Evolutionary conservation across 92 coral and sea anemone species (phyloP).

Genomic region (Scolanthus callimorphus): DNA sequence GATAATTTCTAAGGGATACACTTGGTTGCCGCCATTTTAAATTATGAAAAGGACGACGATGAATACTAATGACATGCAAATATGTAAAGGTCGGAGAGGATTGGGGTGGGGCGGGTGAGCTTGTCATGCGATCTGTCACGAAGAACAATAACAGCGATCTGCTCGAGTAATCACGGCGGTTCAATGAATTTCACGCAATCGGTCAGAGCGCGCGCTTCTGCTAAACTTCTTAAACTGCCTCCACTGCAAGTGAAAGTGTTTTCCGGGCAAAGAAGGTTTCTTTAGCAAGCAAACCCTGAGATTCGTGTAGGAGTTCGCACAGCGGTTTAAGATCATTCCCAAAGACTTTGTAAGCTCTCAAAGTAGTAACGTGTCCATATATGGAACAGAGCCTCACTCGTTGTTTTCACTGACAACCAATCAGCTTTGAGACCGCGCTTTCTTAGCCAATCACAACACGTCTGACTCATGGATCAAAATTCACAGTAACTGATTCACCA

Average conservation of each 20-base stretch:
- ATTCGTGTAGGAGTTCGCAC: constrained; percentile 32
- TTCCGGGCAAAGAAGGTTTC: not conserved
- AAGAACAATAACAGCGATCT: not conserved
- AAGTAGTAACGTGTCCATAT: constrained; percentile 99
- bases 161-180: constrained; percentile 31
- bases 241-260: no score
- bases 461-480: constrained; percentile 75
- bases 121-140: constrained; percentile 14
- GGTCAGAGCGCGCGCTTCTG: not conserved
- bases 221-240: no score
- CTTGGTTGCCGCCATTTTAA: no score
- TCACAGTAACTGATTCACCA: constrained; percentile 98
- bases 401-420: constrained; percentile 96
- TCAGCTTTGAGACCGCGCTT: constrained; percentile 55
- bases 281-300: not conserved
- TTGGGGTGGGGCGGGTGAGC: constrained; percentile 42
- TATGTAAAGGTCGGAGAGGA: no score
- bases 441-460: constrained; percentile 74
- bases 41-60: no score
- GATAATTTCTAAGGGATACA: no score
- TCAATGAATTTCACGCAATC: constrained; percentile 1
- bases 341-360: constrained; percentile 92
- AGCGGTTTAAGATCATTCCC: constrained; percentile 78
- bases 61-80: not conserved
- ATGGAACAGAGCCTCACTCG: constrained; percentile 76